phyloP scores from a whole-genome alignment of 2,113 vertebrate species.

The Cochlearius cochlearius region DNA sequence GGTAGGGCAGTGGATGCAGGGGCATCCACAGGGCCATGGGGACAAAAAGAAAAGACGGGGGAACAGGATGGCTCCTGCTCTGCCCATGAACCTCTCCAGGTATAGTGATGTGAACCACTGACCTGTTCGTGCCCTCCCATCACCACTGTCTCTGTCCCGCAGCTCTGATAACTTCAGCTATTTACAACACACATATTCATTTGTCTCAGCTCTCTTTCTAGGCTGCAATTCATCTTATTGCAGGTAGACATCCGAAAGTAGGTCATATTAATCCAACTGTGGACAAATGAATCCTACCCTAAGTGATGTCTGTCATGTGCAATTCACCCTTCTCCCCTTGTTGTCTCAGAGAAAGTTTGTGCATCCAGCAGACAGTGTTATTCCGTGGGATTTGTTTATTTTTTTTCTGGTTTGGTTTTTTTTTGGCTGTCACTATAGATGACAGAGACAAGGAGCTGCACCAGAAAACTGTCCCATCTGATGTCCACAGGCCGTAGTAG shows the following conservation, averaged over 20 bases:
- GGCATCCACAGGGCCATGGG: rapidly evolving
- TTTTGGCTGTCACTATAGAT: background rate
- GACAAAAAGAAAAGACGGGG: background rate
- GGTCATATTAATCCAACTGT: background rate
- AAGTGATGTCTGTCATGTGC: background rate
- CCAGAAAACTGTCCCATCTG: background rate
- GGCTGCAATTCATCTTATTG: background rate
- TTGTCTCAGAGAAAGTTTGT: background rate
- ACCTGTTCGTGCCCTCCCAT: background rate
- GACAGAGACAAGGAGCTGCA: background rate
- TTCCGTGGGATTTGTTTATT: background rate
- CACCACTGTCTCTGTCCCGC: background rate
- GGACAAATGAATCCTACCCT: background rate
- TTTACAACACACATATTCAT: background rate
- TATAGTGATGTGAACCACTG: background rate
- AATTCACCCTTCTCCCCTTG: background rate
- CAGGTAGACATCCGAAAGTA: background rate
- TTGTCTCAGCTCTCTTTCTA: background rate
- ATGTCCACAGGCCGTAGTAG: background rate
- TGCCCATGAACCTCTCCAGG: background rate
- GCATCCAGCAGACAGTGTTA: background rate
- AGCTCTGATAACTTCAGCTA: background rate
- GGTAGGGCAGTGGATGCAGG: background rate
- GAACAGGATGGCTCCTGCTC: background rate
- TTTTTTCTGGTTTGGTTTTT: too few relatives aligned